A percentile compares a stretch with the other conserved stretches of the same genome.
Evolutionary conservation across 2,888 invertebrate species (phyloP).

Genomic region (Subacronicta megacephala): DNA sequence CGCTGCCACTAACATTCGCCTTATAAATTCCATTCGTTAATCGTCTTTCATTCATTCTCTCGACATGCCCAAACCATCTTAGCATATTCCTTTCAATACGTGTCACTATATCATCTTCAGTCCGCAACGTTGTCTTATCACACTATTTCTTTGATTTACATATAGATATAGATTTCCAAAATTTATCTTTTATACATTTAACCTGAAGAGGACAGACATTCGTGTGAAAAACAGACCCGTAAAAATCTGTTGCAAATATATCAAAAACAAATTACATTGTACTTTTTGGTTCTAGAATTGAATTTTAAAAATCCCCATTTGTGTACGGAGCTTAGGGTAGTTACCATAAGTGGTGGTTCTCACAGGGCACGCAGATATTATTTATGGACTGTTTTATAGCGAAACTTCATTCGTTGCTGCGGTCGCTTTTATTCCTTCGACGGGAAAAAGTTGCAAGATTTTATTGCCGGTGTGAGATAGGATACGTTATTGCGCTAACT

Average conservation of each 20-base stretch:
- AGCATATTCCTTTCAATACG: too few relatives aligned
- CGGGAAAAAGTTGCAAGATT: conserved; percentile 87
- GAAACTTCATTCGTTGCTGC: conserved; percentile 88
- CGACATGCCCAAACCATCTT: too few relatives aligned
- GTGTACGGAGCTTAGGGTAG: conserved; percentile 67
- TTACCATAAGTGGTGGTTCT: conserved; percentile 78
- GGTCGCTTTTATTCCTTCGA: conserved; percentile 87
- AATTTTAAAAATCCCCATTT: conserved; percentile 64
- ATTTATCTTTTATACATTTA: conserved; percentile 70
- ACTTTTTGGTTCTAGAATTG: conserved; percentile 41
- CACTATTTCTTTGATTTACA: conserved; percentile 73
- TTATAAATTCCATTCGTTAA: too few relatives aligned
- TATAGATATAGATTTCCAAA: conserved; percentile 60
- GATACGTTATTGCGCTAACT: conserved; percentile 88
- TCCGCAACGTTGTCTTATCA: too few relatives aligned
- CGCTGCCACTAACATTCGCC: too few relatives aligned
- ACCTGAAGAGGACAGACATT: conserved; percentile 63
- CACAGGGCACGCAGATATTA: conserved; percentile 84
- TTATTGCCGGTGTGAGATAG: conserved; percentile 89
- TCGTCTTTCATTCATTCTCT: too few relatives aligned
- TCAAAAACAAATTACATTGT: conserved; percentile 38
- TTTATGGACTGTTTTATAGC: conserved; percentile 88
- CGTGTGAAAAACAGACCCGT: conserved; percentile 76
- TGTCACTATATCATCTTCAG: too few relatives aligned
- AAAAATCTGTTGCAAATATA: conserved; percentile 61